These are phyloP conservation scores for Nomia melanderi DNA, from an alignment of 1,140 invertebrate genomes.

Conservation along the genomic window DNA sequence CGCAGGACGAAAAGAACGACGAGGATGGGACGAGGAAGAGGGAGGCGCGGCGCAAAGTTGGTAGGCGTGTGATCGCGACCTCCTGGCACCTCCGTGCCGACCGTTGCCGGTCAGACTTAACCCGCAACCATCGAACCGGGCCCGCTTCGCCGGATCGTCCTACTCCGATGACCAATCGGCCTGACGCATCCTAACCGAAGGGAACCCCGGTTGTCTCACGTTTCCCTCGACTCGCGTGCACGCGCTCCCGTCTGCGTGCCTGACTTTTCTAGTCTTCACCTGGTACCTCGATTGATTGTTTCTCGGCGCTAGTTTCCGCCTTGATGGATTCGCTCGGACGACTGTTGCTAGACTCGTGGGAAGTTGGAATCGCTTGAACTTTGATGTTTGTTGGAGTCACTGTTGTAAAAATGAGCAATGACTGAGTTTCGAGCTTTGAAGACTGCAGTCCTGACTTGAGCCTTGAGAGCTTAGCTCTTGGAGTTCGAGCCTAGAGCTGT, in stretches of 20 bases:
- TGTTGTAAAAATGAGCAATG: too few relatives aligned
- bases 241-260: neutral
- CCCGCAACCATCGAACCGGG: constrained; percentile 38
- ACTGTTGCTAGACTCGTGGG: too few relatives aligned
- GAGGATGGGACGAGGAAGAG: constrained; percentile 24
- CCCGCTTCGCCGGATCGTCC: constrained; percentile 57
- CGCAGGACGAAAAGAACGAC: constrained; percentile 34
- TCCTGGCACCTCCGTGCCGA: constrained; percentile 44
- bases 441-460: too few relatives aligned
- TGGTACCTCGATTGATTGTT: neutral
- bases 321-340: too few relatives aligned
- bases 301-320: neutral
- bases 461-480: too few relatives aligned
- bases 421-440: too few relatives aligned
- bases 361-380: too few relatives aligned
- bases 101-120: constrained; percentile 23
- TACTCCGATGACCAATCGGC: constrained; percentile 67
- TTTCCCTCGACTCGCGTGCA: constrained; percentile 39
- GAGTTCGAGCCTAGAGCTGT: too few relatives aligned
- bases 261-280: neutral
- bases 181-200: constrained; percentile 53
- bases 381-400: too few relatives aligned
- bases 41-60: constrained; percentile 14
- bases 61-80: constrained; percentile 57
- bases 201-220: constrained; percentile 58